Conservation (phyloP, 2,888 invertebrate genomes). For the Eledona agricola region DNA sequence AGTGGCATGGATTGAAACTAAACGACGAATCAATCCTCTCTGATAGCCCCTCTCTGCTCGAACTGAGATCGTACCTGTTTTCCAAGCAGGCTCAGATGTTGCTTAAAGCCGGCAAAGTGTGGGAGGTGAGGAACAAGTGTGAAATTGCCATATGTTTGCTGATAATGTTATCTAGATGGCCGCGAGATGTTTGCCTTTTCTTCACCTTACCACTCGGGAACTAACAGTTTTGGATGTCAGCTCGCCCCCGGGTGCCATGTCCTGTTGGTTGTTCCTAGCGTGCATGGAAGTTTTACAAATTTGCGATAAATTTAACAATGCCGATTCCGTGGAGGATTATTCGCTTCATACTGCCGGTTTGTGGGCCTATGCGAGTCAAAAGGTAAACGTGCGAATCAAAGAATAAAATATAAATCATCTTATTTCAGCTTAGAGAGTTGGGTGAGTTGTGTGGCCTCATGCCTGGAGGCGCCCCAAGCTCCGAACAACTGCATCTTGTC, state of each 20-base stretch:
- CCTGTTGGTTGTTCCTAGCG: slow-evolving; percentile 93
- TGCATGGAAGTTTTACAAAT: slow-evolving; percentile 85
- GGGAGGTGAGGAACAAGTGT: slow-evolving; percentile 77
- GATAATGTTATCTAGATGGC: slow-evolving; percentile 72
- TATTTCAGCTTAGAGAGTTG: slow-evolving; percentile 76
- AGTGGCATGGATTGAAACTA: slow-evolving; percentile 84
- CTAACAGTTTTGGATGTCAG: slow-evolving; percentile 81
- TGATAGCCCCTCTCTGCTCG: slow-evolving; percentile 76
- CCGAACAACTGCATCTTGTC: slow-evolving; percentile 89
- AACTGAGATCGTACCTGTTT: slow-evolving; percentile 93
- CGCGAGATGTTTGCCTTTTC: slow-evolving; percentile 85
- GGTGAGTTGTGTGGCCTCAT: slow-evolving; percentile 91
- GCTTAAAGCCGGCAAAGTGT: slow-evolving; percentile 75
- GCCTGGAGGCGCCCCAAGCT: slow-evolving; percentile 82
- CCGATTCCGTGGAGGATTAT: slow-evolving; percentile 76
- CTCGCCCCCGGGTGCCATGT: slow-evolving; percentile 82
- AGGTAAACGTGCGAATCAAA: slow-evolving; percentile 43
- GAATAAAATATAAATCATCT: slow-evolving; percentile 7
- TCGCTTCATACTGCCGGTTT: slow-evolving; percentile 86
- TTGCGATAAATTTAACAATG: slow-evolving; percentile 75
- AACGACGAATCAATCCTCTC: slow-evolving; percentile 69
- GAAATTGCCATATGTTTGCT: slow-evolving; percentile 3
- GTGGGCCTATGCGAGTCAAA: slow-evolving; percentile 83
- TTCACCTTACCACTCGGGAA: slow-evolving; percentile 90
- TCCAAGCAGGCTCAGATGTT: slow-evolving; percentile 91